Evolutionary conservation across 2,113 vertebrate genomes (phyloP).

Genomic region (Platichthys stellatus): DNA sequence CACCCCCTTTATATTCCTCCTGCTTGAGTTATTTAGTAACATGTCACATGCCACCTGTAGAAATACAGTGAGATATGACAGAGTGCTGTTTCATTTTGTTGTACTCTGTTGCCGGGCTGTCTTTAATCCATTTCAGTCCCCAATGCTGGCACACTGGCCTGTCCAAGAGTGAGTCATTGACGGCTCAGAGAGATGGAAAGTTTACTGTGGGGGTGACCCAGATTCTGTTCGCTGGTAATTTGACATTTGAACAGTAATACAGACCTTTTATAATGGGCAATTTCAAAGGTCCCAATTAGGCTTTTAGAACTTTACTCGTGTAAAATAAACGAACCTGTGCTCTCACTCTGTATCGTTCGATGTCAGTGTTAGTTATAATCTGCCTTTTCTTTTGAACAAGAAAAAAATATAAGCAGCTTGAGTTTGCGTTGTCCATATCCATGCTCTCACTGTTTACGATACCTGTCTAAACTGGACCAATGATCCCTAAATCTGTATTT

Average conservation of each 20-base stretch:
- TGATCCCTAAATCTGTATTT: slow-evolving; percentile 17
- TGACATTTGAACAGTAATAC: slow-evolving; percentile 19
- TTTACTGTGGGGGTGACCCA: slow-evolving; percentile 72
- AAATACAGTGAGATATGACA: slow-evolving; percentile 5
- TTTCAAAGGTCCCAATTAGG: neutral
- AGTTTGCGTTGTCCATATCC: neutral
- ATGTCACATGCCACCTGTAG: neutral
- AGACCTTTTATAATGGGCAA: neutral
- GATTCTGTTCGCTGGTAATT: slow-evolving; percentile 59
- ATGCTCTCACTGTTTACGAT: neutral
- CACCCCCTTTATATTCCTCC: neutral
- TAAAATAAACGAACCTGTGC: neutral
- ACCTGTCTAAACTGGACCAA: neutral
- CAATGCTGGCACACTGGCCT: slow-evolving; percentile 50
- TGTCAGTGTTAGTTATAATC: neutral
- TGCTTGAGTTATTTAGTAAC: neutral
- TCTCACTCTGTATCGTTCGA: neutral
- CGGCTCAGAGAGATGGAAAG: slow-evolving; percentile 69
- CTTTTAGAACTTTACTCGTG: neutral
- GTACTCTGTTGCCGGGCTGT: slow-evolving; percentile 38
- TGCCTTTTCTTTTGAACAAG: neutral
- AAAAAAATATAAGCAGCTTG: neutral
- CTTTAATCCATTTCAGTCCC: slow-evolving; percentile 63
- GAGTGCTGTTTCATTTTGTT: slow-evolving; percentile 44
- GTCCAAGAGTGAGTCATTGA: slow-evolving; percentile 67